Percentiles rank a stretch among this genome's conserved stretches.
Evolutionary conservation across 1,140 invertebrate genomes (phyloP).

Genomic region (Trichonephila inaurata): DNA sequence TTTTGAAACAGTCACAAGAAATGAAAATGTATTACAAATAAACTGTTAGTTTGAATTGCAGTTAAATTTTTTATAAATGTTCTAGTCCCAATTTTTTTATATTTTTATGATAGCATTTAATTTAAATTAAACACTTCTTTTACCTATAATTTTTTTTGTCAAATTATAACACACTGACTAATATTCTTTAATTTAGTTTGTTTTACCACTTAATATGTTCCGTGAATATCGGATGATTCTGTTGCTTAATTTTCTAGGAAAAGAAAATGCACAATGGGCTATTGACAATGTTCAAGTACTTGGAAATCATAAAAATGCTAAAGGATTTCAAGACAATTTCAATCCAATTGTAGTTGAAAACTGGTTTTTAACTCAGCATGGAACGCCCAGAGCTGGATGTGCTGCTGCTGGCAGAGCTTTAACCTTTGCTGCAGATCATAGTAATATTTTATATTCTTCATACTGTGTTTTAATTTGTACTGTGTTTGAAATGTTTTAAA

Average conservation of each 20-base stretch:
- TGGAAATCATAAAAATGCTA: constrained; percentile 80
- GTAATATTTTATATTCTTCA: constrained; percentile 39
- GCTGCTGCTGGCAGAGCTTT: constrained; percentile 59
- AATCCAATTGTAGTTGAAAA: constrained; percentile 79
- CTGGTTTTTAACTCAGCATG: constrained; percentile 80
- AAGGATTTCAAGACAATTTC: constrained; percentile 81
- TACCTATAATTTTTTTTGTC: background rate
- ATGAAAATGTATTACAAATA: too few relatives aligned
- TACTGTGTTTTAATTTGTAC: background rate
- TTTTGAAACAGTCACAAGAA: too few relatives aligned
- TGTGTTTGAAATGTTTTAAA: background rate
- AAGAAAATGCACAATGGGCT: constrained; percentile 80
- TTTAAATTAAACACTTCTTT: background rate
- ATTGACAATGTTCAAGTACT: constrained; percentile 81
- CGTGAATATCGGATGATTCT: background rate
- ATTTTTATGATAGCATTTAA: too few relatives aligned
- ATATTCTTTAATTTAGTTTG: background rate
- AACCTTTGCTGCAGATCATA: constrained; percentile 72
- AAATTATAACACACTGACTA: background rate
- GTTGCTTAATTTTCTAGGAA: constrained; percentile 26
- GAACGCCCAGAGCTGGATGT: constrained; percentile 66
- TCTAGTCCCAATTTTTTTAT: too few relatives aligned
- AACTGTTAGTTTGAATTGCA: too few relatives aligned
- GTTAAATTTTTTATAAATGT: too few relatives aligned
- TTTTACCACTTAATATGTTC: background rate